Evolutionary conservation across 1,140 invertebrate genomes (phyloP), one percentile per base, ranked within the genome.

Genomic region (Pogonomyrmex barbatus): DNA sequence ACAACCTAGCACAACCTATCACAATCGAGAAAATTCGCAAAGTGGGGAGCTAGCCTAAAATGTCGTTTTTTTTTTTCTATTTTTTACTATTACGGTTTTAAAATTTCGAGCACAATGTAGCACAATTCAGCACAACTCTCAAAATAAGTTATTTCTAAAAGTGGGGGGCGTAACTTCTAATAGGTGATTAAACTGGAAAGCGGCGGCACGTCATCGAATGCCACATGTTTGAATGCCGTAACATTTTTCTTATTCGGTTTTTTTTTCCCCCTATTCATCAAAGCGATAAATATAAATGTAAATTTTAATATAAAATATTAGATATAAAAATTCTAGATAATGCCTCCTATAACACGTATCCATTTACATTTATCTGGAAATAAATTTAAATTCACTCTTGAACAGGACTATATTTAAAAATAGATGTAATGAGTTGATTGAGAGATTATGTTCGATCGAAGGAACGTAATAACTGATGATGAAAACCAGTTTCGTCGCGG

Each of bases 381-480:
- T 56, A 56, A 54, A 36, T 52, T 73, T 17, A n/a, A 39, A 73
- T 4, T 4, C 33, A n/a, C 33, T 54, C 33, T n/a, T 14, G 17
- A n/a, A 4, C 47, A 36, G 50, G 33, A 73, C 17, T 24, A 14
- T 33, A n/a, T 54, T 36, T 73, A n/a, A 50, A 73, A 54, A 14
- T 54, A 47, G 17, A 54, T 71, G n/a, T 50, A 54, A 24, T 54
- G 47, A 33, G 33, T n/a, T 10, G 33, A 36, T 54, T 54, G 70
- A 73, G 70, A 73, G 33, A 50, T 54, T 33, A 73, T 39, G 50
- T 17, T 39, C 33, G 70, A 54, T 52, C 47, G n/a, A 71, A 36
- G 47, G 30, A 71, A 52, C 17, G 68, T 71, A 71, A 71, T 54
- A 73, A 73, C 33, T 36, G 50, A 73, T 73, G 70, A 52, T 4